Conservation (phyloP, 2,888 invertebrate genomes). For the Idaea straminata region DNA sequence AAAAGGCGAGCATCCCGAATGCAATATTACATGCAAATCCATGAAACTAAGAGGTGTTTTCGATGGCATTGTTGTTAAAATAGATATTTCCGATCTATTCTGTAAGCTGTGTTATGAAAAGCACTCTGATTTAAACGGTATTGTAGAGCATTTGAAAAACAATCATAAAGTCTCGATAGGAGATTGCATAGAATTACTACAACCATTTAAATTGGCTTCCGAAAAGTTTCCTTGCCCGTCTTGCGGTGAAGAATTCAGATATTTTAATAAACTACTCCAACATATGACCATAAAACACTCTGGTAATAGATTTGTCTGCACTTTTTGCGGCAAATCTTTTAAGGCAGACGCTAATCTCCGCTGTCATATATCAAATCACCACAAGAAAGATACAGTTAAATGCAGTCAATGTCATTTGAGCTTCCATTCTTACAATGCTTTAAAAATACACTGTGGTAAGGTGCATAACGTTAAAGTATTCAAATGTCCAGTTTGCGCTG, state of each 20-base stretch:
- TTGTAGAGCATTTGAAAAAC: slow-evolving; percentile 21
- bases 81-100: slow-evolving; percentile 38
- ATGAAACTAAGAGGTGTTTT: slow-evolving; percentile 56
- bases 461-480: slow-evolving; percentile 19
- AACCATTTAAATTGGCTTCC: slow-evolving; percentile 19
- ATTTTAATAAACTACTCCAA: slow-evolving; percentile 14
- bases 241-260: slow-evolving; percentile 17
- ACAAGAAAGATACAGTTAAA: slow-evolving; percentile 9
- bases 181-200: slow-evolving; percentile 10
- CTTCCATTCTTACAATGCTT: slow-evolving; percentile 8
- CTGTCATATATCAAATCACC: slow-evolving; percentile 13
- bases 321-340: slow-evolving; percentile 20
- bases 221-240: slow-evolving; percentile 19
- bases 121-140: slow-evolving; percentile 12
- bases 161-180: slow-evolving; percentile 25
- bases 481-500: slow-evolving; percentile 51
- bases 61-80: slow-evolving; percentile 56
- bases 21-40: slow-evolving; percentile 52
- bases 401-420: slow-evolving; percentile 15
- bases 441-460: slow-evolving; percentile 16
- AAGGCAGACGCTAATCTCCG: slow-evolving; percentile 7
- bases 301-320: slow-evolving; percentile 16
- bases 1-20: slow-evolving; percentile 50
- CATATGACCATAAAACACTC: slow-evolving; percentile 18
- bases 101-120: slow-evolving; percentile 26